Base-by-base conservation (phyloP, 2,797 vertebrate genomes). In the Mormyrops boulengeri region DNA sequence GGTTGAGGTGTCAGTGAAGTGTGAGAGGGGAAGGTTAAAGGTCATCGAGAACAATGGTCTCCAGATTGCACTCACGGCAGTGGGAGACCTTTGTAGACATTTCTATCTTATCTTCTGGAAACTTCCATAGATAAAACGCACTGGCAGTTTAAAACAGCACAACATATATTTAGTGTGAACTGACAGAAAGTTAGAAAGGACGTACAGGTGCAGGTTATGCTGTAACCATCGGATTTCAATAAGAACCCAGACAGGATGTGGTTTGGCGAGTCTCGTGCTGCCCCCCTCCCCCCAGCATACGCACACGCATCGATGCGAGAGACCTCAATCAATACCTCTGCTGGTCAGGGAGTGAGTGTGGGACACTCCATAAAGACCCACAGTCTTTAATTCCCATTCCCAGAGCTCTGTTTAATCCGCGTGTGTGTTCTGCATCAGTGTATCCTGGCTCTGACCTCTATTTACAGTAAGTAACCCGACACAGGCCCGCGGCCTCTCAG, bases 281-380 rank as follows among this genome's bases (percentile, higher is more conserved):
- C 90, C 88, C 17, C 26, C 26, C 26, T 30, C 26, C 26, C 6
- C 84, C 34, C 62, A 88, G n/a, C 44, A 50, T 47, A 85, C 82
- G 52, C 47, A 85, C 73, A 19, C 89, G 77, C 91, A 73, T 90
- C 87, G 90, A 87, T 41, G 53, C 89, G 89, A 90, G 91, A 93
- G 91, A 92, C 92, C 91, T 92, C 90, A 91, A 92, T 92, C 92
- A 88, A 92, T 92, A 87, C 41, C 22, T 38, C 86, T 80, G 88
- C 89, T 88, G 90, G 89, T 86, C 89, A 90, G 52, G n/a, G 57
- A 90, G 52, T 60, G 85, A 66, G 47, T 85, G 88, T 50, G 57
- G 87, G 41, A 89, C 47, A 41, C 53, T 87, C 85, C 85, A 87
- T 60, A 87, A 87, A 57, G 85, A 87, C 80, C 49, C 2, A 26